These are phyloP conservation scores for Xestia rhomboidea DNA, from an alignment of 2,888 invertebrate species.

Conservation along the genomic window DNA sequence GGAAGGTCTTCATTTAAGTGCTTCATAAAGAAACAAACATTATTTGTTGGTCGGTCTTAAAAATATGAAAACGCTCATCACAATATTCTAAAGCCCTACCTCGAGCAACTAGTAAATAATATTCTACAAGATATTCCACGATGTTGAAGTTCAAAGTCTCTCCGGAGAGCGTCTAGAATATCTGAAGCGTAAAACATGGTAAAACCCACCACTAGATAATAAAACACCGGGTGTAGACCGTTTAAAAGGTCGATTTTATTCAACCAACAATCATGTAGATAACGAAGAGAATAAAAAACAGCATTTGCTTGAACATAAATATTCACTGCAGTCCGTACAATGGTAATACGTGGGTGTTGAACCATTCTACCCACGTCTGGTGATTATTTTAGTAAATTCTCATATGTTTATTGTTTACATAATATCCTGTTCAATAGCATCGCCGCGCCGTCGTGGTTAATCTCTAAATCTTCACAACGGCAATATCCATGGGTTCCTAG, in stretches of 20 bases:
- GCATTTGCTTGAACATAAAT: conserved; percentile 62
- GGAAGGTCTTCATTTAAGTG: neutral
- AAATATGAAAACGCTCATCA: conserved; percentile 6
- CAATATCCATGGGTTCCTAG: conserved; percentile 52
- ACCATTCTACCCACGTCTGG: conserved; percentile 62
- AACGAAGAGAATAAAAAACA: conserved; percentile 57
- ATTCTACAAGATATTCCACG: conserved; percentile 73
- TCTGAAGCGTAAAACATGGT: conserved; percentile 79
- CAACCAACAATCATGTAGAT: conserved; percentile 60
- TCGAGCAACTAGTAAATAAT: conserved; percentile 65
- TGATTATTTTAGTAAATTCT: conserved; percentile 67
- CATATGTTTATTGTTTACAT: conserved; percentile 65
- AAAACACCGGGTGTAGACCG: conserved; percentile 61
- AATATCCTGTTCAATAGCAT: conserved; percentile 59
- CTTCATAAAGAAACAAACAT: conserved; percentile 16
- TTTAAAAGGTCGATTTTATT: conserved; percentile 61
- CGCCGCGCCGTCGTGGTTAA: conserved; percentile 37
- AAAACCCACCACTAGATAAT: conserved; percentile 71
- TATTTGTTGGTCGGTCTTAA: conserved; percentile 4
- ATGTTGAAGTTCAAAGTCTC: conserved; percentile 74
- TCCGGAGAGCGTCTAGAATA: conserved; percentile 72
- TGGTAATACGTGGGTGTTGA: conserved; percentile 65
- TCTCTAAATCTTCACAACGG: conserved; percentile 56
- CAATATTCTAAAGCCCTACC: conserved; percentile 37
- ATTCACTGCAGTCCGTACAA: conserved; percentile 65